Evolutionary conservation across 2,797 vertebrate species (phyloP), one percentile per base, ranked within the genome.

Genomic region (Melanotaenia parkinsoni): DNA sequence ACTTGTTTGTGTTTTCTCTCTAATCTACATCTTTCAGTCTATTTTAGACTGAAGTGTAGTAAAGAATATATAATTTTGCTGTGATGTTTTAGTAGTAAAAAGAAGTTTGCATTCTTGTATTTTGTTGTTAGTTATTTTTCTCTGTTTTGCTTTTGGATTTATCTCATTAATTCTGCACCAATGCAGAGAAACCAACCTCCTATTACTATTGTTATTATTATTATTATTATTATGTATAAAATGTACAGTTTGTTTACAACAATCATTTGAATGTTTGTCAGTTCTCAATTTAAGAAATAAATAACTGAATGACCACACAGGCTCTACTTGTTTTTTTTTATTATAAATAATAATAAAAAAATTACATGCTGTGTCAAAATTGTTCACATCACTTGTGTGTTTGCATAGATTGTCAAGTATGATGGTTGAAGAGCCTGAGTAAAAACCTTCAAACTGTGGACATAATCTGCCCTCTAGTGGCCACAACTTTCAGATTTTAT

Each of bases 191-290:
- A 85, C 63, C 59, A 72, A 79, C 84, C 76, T 83, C 68, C 83
- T 83, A 37, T 84, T 76, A 87, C 82, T 74, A 83, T 59, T 58
- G 51, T 67, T 74, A 83, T 59, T 58, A 58, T 67, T 51, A 51
- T 45, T 86, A 40, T 40, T 82, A 72, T 81, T 85, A 77, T 70
- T 82, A 72, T 95, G 93, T 95, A 95, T 92, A 95, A 95, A 94
- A 94, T 95, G 95, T 95, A 95, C 95, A 95, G 95, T 95, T 95
- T 95, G 94, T 95, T 95, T 94, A 94, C 93, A 94, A 76, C 92
- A 91, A 79, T 88, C 76, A 89, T 92, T 91, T 92, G 86, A 91
- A 93, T 90, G 90, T 91, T 92, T 92, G 88, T 91, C 88, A 89
- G 83, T 88, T 88, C 86, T 86, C 83, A 87, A 71, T 92, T 89